These are phyloP conservation scores for Buathra laborator DNA, from an alignment of 2,888 invertebrate species.

Conservation along the genomic window DNA sequence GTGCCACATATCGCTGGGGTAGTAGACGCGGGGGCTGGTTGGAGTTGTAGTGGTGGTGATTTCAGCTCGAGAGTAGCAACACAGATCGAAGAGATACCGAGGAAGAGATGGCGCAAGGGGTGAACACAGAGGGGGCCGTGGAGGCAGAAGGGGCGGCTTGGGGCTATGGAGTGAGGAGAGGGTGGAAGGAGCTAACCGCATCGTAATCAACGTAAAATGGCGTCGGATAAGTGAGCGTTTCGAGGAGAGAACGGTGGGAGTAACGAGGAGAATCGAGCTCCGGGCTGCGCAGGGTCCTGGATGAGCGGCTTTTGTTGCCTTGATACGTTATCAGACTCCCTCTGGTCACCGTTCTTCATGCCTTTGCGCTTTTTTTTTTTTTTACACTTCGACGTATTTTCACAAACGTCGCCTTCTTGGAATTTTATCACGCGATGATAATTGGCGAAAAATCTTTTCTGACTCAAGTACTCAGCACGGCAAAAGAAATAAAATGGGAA, in stretches of 20 bases:
- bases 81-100: constrained; percentile 50
- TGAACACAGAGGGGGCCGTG: neutral
- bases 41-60: constrained; percentile 45
- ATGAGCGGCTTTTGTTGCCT: constrained; percentile 61
- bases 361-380: constrained; percentile 1
- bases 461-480: neutral
- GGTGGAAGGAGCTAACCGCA: constrained; percentile 82
- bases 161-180: constrained; percentile 70
- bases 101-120: constrained; percentile 42
- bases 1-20: constrained; percentile 59
- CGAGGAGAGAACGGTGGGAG: constrained; percentile 38
- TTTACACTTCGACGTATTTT: constrained; percentile 27
- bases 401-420: neutral
- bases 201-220: constrained; percentile 84
- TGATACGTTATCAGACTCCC: constrained; percentile 60
- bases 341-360: constrained; percentile 50
- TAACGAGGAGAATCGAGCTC: constrained; percentile 64
- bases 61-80: constrained; percentile 58
- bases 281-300: constrained; percentile 64
- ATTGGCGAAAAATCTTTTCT: neutral
- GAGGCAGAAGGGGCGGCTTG: constrained; percentile 30
- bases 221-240: constrained; percentile 75
- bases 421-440: no score
- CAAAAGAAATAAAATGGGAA: neutral
- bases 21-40: constrained; percentile 27